A percentile compares a stretch with the other conserved stretches of the same genome.
phyloP scores from a whole-genome alignment of 2,797 vertebrate genomes.

The Streptopelia turtur region DNA sequence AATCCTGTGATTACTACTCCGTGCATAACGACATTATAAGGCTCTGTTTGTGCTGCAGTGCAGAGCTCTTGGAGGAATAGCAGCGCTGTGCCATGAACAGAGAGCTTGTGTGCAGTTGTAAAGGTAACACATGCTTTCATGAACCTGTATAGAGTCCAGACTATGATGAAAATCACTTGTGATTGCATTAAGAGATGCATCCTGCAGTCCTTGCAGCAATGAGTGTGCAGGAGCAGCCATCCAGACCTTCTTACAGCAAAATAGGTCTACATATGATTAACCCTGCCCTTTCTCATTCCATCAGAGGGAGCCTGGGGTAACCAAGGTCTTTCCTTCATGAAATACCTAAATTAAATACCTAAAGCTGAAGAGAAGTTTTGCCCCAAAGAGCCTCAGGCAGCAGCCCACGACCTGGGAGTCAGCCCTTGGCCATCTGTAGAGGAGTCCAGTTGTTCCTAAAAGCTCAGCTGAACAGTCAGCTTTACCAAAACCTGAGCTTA shows the following conservation, averaged over 20 bases:
- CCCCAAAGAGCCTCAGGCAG: background rate
- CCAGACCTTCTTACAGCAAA: background rate
- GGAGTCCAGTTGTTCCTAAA: background rate
- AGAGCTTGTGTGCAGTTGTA: accelerated
- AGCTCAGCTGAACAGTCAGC: background rate
- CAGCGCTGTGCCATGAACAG: background rate
- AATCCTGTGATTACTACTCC: background rate
- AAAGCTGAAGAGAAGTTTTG: background rate
- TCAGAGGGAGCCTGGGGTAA: background rate
- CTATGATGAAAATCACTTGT: background rate
- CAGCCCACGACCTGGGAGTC: background rate
- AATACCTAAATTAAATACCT: background rate
- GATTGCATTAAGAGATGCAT: background rate
- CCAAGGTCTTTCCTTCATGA: background rate
- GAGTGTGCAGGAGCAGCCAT: background rate
- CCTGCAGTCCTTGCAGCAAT: background rate
- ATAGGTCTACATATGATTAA: accelerated
- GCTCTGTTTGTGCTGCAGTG: background rate
- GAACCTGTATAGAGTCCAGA: background rate
- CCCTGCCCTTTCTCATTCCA: background rate
- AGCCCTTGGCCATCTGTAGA: accelerated
- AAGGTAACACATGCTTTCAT: background rate
- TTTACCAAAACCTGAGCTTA: background rate
- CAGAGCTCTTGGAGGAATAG: background rate
- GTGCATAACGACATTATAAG: background rate